Evolutionary conservation across 2,797 vertebrate genomes (phyloP).

Genomic region (Merluccius polli): DNA sequence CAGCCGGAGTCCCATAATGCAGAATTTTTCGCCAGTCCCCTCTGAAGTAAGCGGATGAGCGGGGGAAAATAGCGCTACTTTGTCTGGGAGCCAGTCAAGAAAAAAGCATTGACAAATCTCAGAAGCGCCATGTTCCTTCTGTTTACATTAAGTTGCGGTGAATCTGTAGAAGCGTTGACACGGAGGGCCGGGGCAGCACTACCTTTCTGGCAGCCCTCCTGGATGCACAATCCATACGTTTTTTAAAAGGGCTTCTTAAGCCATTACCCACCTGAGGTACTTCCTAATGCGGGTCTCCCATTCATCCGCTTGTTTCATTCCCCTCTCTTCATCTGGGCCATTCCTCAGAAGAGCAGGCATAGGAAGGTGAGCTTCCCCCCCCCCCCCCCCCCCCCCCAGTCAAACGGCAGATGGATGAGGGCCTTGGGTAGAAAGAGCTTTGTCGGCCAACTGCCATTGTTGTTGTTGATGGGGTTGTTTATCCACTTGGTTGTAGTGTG

Average conservation of each 20-base stretch:
- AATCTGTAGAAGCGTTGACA: neutral
- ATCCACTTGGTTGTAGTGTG: conserved; percentile 34
- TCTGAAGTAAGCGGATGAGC: neutral
- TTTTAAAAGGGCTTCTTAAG: conserved; percentile 32
- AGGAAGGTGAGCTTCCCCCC: conserved; percentile 38
- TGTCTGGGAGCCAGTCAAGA: neutral
- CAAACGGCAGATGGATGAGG: conserved; percentile 55
- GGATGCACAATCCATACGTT: neutral
- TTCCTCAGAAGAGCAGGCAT: conserved; percentile 45
- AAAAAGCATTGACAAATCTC: neutral
- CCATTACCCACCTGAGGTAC: conserved; percentile 41
- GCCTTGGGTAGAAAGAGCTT: conserved; percentile 44
- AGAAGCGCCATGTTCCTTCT: neutral
- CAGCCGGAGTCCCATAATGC: neutral
- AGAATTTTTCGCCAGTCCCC: neutral
- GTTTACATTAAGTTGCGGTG: neutral
- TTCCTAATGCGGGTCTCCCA: conserved; percentile 49
- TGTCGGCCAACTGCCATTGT: conserved; percentile 39
- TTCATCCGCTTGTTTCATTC: conserved; percentile 36
- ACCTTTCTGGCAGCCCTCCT: neutral
- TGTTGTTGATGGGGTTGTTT: conserved; percentile 18
- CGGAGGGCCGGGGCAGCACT: neutral
- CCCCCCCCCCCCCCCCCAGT: conserved; percentile 25
- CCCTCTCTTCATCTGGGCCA: conserved; percentile 39
- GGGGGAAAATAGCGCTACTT: neutral